Percentiles rank a stretch among this genome's conserved stretches.
Conservation (phyloP, 2,113 vertebrate species). For the Poeciliopsis prolifica region DNA sequence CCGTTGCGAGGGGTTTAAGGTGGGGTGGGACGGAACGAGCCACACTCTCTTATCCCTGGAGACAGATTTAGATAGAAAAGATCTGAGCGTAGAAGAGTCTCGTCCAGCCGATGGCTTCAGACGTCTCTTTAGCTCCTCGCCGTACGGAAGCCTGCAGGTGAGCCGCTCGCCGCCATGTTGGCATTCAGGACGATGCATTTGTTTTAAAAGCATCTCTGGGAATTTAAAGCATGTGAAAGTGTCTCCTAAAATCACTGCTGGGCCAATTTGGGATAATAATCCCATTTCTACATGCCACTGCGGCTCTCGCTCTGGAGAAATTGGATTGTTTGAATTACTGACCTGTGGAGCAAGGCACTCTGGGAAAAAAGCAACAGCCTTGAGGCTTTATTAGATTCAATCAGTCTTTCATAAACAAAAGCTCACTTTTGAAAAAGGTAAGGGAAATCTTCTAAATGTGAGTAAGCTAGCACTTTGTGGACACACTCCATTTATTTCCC, state of each 20-base stretch:
- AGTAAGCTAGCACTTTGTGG: slow-evolving; percentile 64
- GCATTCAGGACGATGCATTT: slow-evolving; percentile 50
- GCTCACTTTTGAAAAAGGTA: slow-evolving; percentile 56
- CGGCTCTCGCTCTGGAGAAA: slow-evolving; percentile 59
- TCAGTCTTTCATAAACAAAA: slow-evolving; percentile 76
- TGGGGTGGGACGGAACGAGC: slow-evolving; percentile 20
- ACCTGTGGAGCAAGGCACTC: slow-evolving; percentile 69
- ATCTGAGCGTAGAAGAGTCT: slow-evolving; percentile 24
- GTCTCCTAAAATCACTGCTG: slow-evolving; percentile 57
- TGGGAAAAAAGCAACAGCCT: slow-evolving; percentile 62
- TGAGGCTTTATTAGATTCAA: slow-evolving; percentile 71
- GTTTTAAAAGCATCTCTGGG: slow-evolving; percentile 58
- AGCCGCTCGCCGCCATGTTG: background rate
- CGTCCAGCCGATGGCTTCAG: slow-evolving; percentile 44
- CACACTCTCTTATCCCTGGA: slow-evolving; percentile 37
- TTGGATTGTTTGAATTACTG: slow-evolving; percentile 76
- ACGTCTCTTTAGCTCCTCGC: slow-evolving; percentile 41
- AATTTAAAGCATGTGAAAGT: slow-evolving; percentile 39
- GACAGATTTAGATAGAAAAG: slow-evolving; percentile 55
- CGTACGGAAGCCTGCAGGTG: background rate
- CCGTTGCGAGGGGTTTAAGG: slow-evolving; percentile 46
- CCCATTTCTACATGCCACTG: slow-evolving; percentile 64
- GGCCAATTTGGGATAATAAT: slow-evolving; percentile 71
- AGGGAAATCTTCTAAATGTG: slow-evolving; percentile 58
- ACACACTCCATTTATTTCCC: slow-evolving; percentile 78